A percentile compares a stretch with the other conserved stretches of the same genome.
These are phyloP conservation scores for Zoanthus sociatus DNA, from an alignment of 92 coral and sea anemone species.

Conservation along the genomic window DNA sequence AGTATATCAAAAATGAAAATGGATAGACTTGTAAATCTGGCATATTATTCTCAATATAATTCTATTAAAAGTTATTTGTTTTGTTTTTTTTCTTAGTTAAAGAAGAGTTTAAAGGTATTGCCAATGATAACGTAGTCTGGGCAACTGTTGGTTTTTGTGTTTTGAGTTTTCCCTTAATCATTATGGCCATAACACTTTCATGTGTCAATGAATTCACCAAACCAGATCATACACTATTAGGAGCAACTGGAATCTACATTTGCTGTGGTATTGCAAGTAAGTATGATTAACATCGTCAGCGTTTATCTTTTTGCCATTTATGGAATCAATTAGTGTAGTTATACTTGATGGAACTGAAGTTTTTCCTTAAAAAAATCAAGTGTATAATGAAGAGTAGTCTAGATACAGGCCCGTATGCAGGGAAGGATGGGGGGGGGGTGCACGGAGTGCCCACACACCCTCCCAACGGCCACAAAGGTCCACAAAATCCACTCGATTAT, in stretches of 20 bases:
- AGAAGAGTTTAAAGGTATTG: constrained; percentile 85
- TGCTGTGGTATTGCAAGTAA: constrained; percentile 87
- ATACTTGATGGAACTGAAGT: too few species aligned
- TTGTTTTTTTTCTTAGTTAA: constrained; percentile 62
- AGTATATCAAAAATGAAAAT: too few species aligned
- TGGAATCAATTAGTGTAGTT: too few species aligned
- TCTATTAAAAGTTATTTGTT: neutral
- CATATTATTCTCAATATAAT: neutral
- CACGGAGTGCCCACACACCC: too few species aligned
- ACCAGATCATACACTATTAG: constrained; percentile 78
- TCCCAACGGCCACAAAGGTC: too few species aligned
- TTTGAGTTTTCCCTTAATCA: constrained; percentile 72
- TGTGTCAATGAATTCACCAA: constrained; percentile 94
- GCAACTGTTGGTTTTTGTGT: constrained; percentile 82
- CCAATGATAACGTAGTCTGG: constrained; percentile 87
- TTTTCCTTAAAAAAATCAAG: too few species aligned
- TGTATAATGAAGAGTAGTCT: too few species aligned
- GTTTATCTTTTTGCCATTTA: too few species aligned
- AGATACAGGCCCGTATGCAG: too few species aligned
- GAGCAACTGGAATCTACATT: constrained; percentile 83
- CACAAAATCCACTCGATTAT: too few species aligned
- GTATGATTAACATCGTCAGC: constrained; percentile 10
- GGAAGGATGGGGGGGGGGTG: too few species aligned
- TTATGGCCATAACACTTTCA: constrained; percentile 70
- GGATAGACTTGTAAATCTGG: neutral